Evolutionary conservation across 2,113 vertebrate genomes (phyloP), one percentile per base, ranked within the genome.

Genomic region (Cygnus atratus): DNA sequence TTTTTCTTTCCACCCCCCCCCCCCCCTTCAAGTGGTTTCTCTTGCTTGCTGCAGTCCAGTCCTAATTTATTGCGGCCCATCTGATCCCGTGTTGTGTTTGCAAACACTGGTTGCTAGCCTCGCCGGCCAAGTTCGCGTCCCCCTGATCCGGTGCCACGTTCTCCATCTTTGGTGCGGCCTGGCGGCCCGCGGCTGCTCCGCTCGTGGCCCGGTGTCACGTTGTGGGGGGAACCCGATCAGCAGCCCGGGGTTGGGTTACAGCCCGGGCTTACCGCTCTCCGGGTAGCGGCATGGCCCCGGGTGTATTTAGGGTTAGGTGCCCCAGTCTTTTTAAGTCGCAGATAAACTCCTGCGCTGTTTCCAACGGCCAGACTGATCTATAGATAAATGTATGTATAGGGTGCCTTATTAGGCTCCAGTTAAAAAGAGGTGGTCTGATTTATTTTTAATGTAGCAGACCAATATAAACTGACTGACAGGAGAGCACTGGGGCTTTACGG

Each of bases 21-120:
- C 26, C 61, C 11, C 37, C 8, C 37, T 65, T 65, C 6, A 46
- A 85, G 97, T 9, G 6, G 57, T 85, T 96, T 82, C 94, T 91
- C 67, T 46, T 29, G 75, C 95, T 78, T 29, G 4, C 59, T 50
- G 50, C 83, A 21, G 73, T 96, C 95, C 58, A 0, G 82, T 91
- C 76, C 84, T 98, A 94, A 97, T 97, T 98, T 97, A 97, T 81
- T n/a, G 95, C 95, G 44, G 87, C 93, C 95, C 97, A 94, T 96
- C 96, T 87, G 97, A 97, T 96, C 76, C 91, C 81, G 35, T 97
- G 97, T 98, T 98, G 85, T 99, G 98, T 99, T 98, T 97, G 98
- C 98, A 98, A 98, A 99, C 98, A 98, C 91, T 95, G 97, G 98
- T 97, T 98, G 97, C 98, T 98, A 98, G 93, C 97, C 88, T 88